Base-by-base conservation (phyloP, 30 jellyfish, hydroid and myxozoan genomes). In the Clytia hemisphaerica region DNA sequence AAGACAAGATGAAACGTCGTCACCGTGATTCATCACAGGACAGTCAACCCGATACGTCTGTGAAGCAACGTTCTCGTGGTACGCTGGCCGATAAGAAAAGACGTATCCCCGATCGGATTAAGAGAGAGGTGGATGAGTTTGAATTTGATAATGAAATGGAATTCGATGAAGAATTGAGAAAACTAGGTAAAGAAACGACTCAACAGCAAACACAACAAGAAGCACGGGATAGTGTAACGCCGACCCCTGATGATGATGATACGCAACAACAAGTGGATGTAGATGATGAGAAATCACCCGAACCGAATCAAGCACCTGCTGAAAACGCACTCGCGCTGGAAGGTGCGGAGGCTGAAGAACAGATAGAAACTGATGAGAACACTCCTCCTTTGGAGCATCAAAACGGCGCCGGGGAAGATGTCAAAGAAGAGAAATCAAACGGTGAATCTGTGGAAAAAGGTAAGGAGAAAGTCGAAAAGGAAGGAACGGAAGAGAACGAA, bases 1-100 rank as follows among this genome's bases (percentile, higher is more conserved):
- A 78, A 58, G 71, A 71, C 10, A 84, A 84, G 60, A 21, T 77
- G 46, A 76, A 76, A 64, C 57, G 74, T 26, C 74, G 82, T 16
- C 76, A 45, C 29, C 73, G 72, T 24, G 82, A 50, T 5, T 58
- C 75, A n/a, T 77, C 93, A 22, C 71, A 77, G 29, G 92, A 67
- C 32, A 61, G 77, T 71, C 84, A 67, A 5, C 4, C 44, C 10
- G 94, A 74, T 30, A 37, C 57, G 4, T 22, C 76, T n/a, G 33
- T 75, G 27, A 28, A 28, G 29, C 25, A 31, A 48, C 45, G 33
- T 34, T 45, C 25, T 6, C 6, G 57, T 25, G 34, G 50, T 10
- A 24, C 76, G 16, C 54, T 30, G 21, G 21, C 58, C 32, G 59
- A 53, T 1, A 22, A 19, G 36, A 16, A 30, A 16, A 42, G 81